Evolutionary conservation across 2,113 vertebrate species (phyloP).

Genomic region (Numida meleagris): DNA sequence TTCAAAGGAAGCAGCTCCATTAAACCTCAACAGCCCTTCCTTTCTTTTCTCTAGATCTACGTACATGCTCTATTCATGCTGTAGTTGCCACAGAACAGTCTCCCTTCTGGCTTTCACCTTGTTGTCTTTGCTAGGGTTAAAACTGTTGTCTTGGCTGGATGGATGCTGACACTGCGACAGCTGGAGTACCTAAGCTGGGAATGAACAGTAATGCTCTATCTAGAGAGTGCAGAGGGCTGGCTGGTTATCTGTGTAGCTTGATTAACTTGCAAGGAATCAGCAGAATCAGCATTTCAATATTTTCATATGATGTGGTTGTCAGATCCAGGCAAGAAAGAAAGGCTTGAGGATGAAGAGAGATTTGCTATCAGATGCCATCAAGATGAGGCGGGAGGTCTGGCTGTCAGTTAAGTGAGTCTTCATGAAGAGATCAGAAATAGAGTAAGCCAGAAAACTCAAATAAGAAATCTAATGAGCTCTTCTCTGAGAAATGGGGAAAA

Average conservation of each 20-base stretch:
- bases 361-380: constrained; percentile 23
- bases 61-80: not conserved
- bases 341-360: not conserved
- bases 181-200: not conserved
- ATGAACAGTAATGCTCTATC: not conserved
- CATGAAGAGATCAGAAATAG: not conserved
- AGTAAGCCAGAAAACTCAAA: not conserved
- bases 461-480: not conserved
- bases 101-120: not conserved
- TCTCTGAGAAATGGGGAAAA: not conserved
- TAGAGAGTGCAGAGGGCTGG: not conserved
- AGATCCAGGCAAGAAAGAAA: constrained; percentile 8
- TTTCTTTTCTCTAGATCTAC: not conserved
- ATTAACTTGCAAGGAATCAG: not conserved
- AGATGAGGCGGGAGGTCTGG: not conserved
- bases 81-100: not conserved
- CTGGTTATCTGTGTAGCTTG: not conserved
- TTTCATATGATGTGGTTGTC: not conserved
- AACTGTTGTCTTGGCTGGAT: not conserved
- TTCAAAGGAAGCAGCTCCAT: not conserved
- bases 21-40: not conserved
- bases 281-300: not conserved
- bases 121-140: not conserved
- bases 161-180: not conserved
- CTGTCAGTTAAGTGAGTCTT: not conserved